Evolutionary conservation across 2,888 invertebrate genomes (phyloP).

Genomic region (Eupithecia pulchellata): DNA sequence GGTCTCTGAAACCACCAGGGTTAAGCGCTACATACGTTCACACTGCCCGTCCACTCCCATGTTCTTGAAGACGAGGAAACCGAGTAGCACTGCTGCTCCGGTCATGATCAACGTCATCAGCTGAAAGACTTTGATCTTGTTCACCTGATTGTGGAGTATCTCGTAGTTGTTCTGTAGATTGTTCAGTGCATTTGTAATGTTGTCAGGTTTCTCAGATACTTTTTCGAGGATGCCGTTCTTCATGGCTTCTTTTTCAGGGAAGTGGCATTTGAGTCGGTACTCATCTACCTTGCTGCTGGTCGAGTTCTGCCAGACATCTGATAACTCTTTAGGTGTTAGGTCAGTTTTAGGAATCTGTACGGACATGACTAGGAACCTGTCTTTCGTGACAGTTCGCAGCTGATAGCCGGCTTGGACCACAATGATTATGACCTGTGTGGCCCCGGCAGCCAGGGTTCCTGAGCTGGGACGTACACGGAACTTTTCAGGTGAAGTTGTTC

Average conservation of each 20-base stretch:
- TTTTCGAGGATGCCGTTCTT: constrained; percentile 69
- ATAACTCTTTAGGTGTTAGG: constrained; percentile 86
- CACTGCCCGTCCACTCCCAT: constrained; percentile 64
- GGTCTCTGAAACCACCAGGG: constrained; percentile 66
- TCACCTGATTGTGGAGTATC: constrained; percentile 61
- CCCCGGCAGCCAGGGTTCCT: constrained; percentile 89
- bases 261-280: constrained; percentile 89
- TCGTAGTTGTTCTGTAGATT: constrained; percentile 71
- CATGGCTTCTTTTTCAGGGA: constrained; percentile 74
- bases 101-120: constrained; percentile 67
- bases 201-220: constrained; percentile 89
- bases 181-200: constrained; percentile 88
- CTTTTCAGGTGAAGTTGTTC: constrained; percentile 98
- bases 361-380: constrained; percentile 95
- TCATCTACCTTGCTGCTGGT: constrained; percentile 87
- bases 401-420: constrained; percentile 91
- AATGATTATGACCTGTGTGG: constrained; percentile 88
- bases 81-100: constrained; percentile 61
- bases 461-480: constrained; percentile 96
- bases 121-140: constrained; percentile 68
- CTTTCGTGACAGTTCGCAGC: constrained; percentile 88
- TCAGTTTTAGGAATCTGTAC: constrained; percentile 87
- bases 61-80: constrained; percentile 67
- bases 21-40: constrained; percentile 72
- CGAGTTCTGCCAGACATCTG: constrained; percentile 90